A percentile compares a stretch with the other conserved stretches of the same genome.
Evolutionary conservation across 1,140 invertebrate species (phyloP).

Genomic region (Trialeurodes vaporariorum): DNA sequence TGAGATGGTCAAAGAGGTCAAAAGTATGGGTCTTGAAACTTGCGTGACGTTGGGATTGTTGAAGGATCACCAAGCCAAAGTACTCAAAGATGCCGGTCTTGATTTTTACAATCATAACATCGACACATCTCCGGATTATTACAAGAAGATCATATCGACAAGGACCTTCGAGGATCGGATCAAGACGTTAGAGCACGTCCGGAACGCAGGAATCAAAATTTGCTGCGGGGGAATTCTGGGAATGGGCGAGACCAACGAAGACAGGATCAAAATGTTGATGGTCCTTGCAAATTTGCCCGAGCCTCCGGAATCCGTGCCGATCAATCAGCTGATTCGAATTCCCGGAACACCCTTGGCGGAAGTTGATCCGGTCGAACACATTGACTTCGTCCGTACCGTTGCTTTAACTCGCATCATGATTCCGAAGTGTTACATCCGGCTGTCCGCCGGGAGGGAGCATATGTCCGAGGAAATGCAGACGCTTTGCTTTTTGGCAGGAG

Average conservation of each 20-base stretch:
- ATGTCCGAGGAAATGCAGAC: constrained; percentile 21
- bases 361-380: constrained; percentile 16
- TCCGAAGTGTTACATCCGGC: constrained; percentile 21
- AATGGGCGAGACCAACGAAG: constrained; percentile 19
- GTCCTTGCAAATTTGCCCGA: constrained; percentile 15
- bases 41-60: constrained; percentile 23
- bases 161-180: constrained; percentile 19
- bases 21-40: constrained; percentile 21
- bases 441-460: constrained; percentile 23
- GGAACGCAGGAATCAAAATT: constrained; percentile 21
- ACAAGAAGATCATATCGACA: constrained; percentile 21
- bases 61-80: constrained; percentile 17
- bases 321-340: constrained; percentile 20
- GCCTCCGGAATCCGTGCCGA: constrained; percentile 22
- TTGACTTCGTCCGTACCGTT: constrained; percentile 22
- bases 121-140: constrained; percentile 23
- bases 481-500: constrained; percentile 23
- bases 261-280: constrained; percentile 15
- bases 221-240: constrained; percentile 24
- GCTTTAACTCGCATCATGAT: constrained; percentile 23
- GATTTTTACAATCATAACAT: constrained; percentile 25
- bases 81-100: constrained; percentile 20
- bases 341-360: constrained; percentile 22
- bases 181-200: constrained; percentile 21
- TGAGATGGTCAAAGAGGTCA: constrained; percentile 18